phyloP scores from a whole-genome alignment of 2,797 vertebrate genomes.

The Lutjanus argentimaculatus region DNA sequence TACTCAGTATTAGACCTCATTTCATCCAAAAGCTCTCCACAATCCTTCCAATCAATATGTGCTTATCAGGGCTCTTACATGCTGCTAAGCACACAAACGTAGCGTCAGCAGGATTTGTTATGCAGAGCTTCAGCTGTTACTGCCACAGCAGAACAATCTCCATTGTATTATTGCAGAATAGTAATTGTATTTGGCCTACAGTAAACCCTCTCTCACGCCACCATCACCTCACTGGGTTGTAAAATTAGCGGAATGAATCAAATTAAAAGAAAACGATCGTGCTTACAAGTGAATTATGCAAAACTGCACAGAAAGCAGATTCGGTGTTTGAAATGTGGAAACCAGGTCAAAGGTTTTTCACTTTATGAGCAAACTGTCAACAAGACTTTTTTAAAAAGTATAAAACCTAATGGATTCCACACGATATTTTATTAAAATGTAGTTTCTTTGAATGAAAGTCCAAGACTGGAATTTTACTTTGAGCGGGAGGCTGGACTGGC shows the following conservation, averaged over 20 bases:
- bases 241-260: constrained; percentile 41
- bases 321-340: constrained; percentile 27
- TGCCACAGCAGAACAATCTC: constrained; percentile 60
- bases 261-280: constrained; percentile 8
- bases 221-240: constrained; percentile 31
- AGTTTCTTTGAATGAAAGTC: constrained; percentile 21
- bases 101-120: constrained; percentile 71
- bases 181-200: constrained; percentile 55
- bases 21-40: constrained; percentile 26
- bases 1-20: constrained; percentile 15
- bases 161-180: constrained; percentile 57
- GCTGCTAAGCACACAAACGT: constrained; percentile 42
- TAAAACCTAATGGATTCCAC: neutral
- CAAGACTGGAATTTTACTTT: constrained; percentile 51
- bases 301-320: constrained; percentile 19
- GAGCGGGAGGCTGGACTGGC: constrained; percentile 45
- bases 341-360: neutral
- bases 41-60: constrained; percentile 53
- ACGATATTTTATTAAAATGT: constrained; percentile 2
- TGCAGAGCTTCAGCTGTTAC: constrained; percentile 57
- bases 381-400: neutral
- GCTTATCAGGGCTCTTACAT: constrained; percentile 57
- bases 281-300: constrained; percentile 21
- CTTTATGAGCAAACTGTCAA: neutral
- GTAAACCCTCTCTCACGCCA: constrained; percentile 51